Conservation (phyloP, 30 jellyfish, hydroid and myxozoan species). For the Cassiopea andromeda region DNA sequence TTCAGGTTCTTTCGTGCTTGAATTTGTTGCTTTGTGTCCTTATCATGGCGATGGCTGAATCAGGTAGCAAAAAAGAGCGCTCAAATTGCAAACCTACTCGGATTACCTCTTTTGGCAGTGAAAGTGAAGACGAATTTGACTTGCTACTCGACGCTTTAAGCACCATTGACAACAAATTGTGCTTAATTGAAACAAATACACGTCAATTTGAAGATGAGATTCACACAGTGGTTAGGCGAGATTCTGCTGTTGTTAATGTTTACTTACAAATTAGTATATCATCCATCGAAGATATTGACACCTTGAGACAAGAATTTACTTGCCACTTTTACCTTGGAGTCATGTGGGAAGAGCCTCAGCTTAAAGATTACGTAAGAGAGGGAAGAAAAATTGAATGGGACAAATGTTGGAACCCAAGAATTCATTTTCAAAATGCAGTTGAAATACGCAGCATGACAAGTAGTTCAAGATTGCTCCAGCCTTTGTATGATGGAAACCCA, state of each 20-base stretch:
- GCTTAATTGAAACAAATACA: conserved; percentile 41
- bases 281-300: conserved; percentile 72
- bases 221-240: conserved; percentile 55
- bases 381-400: conserved; percentile 67
- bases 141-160: conserved; percentile 27
- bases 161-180: conserved; percentile 29
- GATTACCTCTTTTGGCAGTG: background rate
- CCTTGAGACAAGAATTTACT: conserved; percentile 79
- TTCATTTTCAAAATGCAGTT: conserved; percentile 83
- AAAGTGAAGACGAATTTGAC: conserved; percentile 40
- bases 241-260: conserved; percentile 44
- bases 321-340: conserved; percentile 79
- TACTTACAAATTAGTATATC: conserved; percentile 70
- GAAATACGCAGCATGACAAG: conserved; percentile 56
- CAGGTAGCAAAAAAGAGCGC: background rate
- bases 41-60: background rate
- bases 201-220: conserved; percentile 43
- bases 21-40: background rate
- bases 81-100: background rate
- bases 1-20: background rate
- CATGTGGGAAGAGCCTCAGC: conserved; percentile 75
- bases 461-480: conserved; percentile 33
- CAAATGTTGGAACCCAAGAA: conserved; percentile 82
- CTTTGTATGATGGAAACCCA: conserved; percentile 58
- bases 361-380: conserved; percentile 8